These are phyloP conservation scores for Zoanthus gigantus DNA, from an alignment of 92 coral and sea anemone species.

Conservation along the genomic window DNA sequence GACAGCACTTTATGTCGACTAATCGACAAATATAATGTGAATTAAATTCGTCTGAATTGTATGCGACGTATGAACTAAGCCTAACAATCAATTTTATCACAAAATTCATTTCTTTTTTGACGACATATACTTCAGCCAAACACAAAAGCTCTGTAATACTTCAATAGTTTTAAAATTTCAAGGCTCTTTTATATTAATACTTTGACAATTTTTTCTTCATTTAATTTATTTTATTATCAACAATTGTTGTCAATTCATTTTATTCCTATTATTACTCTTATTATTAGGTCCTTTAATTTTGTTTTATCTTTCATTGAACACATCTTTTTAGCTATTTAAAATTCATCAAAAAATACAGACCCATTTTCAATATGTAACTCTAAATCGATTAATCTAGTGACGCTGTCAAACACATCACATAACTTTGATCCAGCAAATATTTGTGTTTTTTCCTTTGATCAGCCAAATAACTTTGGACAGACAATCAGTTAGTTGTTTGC, in stretches of 20 bases:
- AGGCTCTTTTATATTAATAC: background rate
- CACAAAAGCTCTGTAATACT: background rate
- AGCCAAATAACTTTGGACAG: too few relatives aligned
- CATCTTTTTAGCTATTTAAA: too few relatives aligned
- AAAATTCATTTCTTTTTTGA: background rate
- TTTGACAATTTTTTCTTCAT: background rate
- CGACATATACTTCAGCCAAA: constrained; percentile 2
- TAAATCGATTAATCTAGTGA: background rate
- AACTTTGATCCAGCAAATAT: too few relatives aligned
- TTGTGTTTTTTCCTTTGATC: too few relatives aligned
- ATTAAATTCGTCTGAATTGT: too few relatives aligned
- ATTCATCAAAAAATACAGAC: background rate
- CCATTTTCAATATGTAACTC: constrained; percentile 2
- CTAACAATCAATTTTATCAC: background rate
- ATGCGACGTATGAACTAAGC: too few relatives aligned
- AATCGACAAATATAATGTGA: too few relatives aligned
- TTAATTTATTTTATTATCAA: background rate
- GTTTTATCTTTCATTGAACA: background rate
- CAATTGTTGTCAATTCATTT: background rate
- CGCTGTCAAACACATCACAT: background rate
- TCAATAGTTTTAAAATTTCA: background rate
- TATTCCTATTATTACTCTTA: background rate
- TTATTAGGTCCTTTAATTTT: too few relatives aligned
- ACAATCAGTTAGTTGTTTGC: too few relatives aligned
- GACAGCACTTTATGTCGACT: too few relatives aligned